phyloP scores from a whole-genome alignment of 2,113 vertebrate genomes.

The Lonchura striata region DNA sequence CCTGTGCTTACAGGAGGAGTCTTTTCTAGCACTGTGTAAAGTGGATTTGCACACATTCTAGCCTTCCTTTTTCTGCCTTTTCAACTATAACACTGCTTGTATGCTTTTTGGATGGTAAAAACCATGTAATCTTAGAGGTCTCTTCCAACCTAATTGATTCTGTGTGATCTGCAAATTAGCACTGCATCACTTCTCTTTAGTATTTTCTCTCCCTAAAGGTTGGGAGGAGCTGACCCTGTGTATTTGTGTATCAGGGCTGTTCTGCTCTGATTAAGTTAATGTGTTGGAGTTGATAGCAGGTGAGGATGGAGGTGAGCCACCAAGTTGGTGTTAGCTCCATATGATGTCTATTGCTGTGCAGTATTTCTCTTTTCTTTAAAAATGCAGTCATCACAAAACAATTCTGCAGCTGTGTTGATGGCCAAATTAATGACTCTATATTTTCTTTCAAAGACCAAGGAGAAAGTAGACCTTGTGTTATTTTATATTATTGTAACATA shows the following conservation, averaged over 20 bases:
- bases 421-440: not conserved
- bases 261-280: not conserved
- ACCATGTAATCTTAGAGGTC: not conserved
- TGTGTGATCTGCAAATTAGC: not conserved
- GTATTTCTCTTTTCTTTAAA: not conserved
- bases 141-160: not conserved
- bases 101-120: not conserved
- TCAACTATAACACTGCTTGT: not conserved
- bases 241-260: not conserved
- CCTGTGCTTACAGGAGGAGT: rapidly evolving
- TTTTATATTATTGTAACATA: not conserved
- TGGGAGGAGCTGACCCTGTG: not conserved
- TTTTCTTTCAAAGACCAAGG: not conserved
- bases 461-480: not conserved
- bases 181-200: not conserved
- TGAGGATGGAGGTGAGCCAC: not conserved
- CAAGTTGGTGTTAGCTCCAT: not conserved
- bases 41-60: not conserved
- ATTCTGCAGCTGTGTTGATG: not conserved
- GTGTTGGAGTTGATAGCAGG: not conserved
- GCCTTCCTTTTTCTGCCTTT: not conserved
- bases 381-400: not conserved
- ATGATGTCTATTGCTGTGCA: not conserved
- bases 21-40: not conserved
- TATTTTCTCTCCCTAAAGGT: not conserved